Base-by-base conservation (phyloP, 2,797 vertebrate genomes). In the Gila robusta region DNA sequence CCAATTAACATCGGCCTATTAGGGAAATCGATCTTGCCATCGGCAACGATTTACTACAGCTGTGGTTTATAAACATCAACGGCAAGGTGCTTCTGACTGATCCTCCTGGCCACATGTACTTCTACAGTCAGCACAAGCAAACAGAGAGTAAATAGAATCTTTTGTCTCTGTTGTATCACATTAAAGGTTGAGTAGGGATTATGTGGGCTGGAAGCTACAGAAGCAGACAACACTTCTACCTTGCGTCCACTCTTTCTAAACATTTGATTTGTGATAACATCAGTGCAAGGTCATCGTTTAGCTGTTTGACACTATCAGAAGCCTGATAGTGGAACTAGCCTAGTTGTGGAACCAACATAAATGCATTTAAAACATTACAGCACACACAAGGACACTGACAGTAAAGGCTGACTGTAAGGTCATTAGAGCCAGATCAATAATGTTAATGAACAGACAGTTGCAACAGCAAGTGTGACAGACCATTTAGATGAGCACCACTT, bases 351-450 rank as follows among this genome's bases (percentile, higher is more conserved):
- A 59, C 73, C 54, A 41, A 70, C 69, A 56, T 54, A 69, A 35
- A 49, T 79, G 32, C 73, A 84, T 79, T 78, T 79, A 41, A 26
- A 67, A 76, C 82, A 52, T 12, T 67, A 11, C 52, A 59, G 79
- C 74, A 77, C 81, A 69, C 41, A 78, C 54, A 39, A 83, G 35
- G 23, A 37, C 1, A 32, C 54, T 72, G 70, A 85, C 39, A 62
- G 59, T 74, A 79, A 85, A 44, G 28, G 81, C 78, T 59, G 78
- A 84, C 89, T 91, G 83, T 82, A 62, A 37, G 88, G 84, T 88
- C 72, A 89, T 92, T 89, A 90, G 59, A n/a, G 74, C 79, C 82
- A 64, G 88, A 90, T 90, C 90, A 90, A 90, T 92, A 86, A 86
- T 87, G 89, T 83, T 88, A 91, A 92, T 86, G 70, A 80, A 80